Percentiles rank a stretch among this genome's conserved stretches.
Evolutionary conservation across 2,113 vertebrate species (phyloP).

Genomic region (Cairina moschata): DNA sequence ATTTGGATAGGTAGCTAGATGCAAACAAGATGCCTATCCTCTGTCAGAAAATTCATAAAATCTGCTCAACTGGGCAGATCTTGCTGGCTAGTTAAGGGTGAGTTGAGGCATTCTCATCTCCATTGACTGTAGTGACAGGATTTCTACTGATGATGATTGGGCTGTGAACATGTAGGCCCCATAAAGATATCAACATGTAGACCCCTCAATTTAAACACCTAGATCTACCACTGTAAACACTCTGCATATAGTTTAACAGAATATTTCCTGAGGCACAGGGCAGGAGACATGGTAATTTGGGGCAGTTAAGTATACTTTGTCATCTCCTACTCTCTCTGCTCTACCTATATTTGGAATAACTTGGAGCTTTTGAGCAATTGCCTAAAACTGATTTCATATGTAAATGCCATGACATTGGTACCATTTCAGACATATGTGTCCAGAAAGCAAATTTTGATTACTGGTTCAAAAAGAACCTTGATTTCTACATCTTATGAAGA

Average conservation of each 20-base stretch:
- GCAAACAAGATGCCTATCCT: not conserved
- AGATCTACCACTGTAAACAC: not conserved
- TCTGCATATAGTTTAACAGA: not conserved
- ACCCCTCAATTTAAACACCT: not conserved
- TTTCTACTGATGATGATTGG: not conserved
- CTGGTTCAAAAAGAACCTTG: not conserved
- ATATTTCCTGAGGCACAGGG: not conserved
- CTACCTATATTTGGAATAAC: not conserved
- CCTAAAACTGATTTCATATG: not conserved
- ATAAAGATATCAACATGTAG: not conserved
- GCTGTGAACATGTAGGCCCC: not conserved
- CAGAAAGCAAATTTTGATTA: not conserved
- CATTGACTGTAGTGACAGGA: accelerated
- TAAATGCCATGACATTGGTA: not conserved
- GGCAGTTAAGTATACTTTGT: not conserved
- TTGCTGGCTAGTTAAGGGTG: not conserved
- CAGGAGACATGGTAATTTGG: not conserved
- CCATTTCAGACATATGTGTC: not conserved
- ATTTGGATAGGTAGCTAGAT: not conserved
- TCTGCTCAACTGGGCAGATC: not conserved
- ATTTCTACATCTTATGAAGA: not conserved
- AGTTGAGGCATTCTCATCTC: not conserved
- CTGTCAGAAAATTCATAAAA: not conserved
- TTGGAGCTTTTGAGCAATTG: not conserved
- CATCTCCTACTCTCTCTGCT: not conserved